A percentile compares a stretch with the other conserved stretches of the same genome.
Evolutionary conservation across 2,113 vertebrate species (phyloP).

Genomic region (Callipepla squamata): DNA sequence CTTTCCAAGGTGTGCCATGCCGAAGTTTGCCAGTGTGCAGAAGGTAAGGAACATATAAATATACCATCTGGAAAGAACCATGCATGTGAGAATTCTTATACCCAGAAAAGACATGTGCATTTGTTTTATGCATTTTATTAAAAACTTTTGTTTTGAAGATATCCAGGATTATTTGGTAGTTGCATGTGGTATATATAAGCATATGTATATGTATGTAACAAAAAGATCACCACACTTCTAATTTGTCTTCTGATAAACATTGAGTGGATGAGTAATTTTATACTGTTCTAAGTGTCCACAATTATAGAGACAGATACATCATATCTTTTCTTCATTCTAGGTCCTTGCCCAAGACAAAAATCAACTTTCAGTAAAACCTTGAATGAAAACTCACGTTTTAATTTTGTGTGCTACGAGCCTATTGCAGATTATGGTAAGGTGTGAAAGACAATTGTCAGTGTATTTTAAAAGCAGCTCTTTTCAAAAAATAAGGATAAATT

Average conservation of each 20-base stretch:
- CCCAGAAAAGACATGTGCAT: neutral
- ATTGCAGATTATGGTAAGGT: constrained; percentile 70
- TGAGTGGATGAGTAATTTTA: neutral
- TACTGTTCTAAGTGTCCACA: neutral
- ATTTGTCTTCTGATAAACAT: neutral
- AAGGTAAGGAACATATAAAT: constrained; percentile 57
- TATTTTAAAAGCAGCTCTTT: neutral
- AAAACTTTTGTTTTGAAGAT: neutral
- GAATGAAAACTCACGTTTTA: neutral
- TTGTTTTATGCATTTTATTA: neutral
- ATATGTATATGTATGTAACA: rapidly evolving
- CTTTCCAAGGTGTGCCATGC: constrained; percentile 67
- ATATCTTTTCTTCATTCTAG: constrained; percentile 22
- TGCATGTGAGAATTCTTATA: neutral
- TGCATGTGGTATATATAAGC: neutral
- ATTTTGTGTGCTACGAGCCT: constrained; percentile 63
- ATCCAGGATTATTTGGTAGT: neutral
- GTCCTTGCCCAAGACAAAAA: constrained; percentile 60
- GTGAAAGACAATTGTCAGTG: neutral
- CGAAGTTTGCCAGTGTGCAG: constrained; percentile 74
- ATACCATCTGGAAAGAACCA: neutral
- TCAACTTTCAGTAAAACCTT: constrained; percentile 65
- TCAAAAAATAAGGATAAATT: neutral
- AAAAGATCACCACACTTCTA: too few relatives aligned
- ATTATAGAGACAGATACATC: neutral